A percentile compares a stretch with the other conserved stretches of the same genome.
Evolutionary conservation across 2,797 vertebrate genomes (phyloP).

Genomic region (Sebastes itinus): DNA sequence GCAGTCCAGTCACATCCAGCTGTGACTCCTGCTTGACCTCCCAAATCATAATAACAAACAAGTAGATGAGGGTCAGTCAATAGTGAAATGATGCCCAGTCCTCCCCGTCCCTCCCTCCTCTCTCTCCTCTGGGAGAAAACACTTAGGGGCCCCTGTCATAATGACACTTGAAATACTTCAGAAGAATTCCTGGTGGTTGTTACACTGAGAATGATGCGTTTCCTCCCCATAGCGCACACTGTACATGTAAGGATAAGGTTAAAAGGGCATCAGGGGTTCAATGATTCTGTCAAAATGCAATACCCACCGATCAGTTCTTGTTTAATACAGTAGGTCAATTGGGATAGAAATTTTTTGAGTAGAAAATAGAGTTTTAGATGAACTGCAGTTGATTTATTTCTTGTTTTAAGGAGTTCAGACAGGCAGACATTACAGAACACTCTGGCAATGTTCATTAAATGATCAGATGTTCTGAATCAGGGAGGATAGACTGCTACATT

Average conservation of each 20-base stretch:
- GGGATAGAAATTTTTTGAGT: not conserved
- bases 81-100: conserved; percentile 32
- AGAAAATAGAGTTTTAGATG: not conserved
- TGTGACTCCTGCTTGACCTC: conserved; percentile 20
- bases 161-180: conserved; percentile 44
- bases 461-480: not conserved
- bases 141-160: conserved; percentile 25
- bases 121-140: not conserved
- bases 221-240: not conserved
- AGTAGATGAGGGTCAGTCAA: conserved; percentile 14
- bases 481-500: not conserved
- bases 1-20: not conserved
- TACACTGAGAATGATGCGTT: conserved; percentile 16
- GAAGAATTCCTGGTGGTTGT: conserved; percentile 24
- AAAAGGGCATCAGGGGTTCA: not conserved
- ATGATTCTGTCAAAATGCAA: conserved; percentile 12
- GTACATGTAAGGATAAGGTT: conserved; percentile 8
- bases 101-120: not conserved
- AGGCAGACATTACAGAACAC: not conserved
- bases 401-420: not conserved
- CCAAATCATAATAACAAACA: conserved; percentile 37
- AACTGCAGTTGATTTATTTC: not conserved
- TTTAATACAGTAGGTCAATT: not conserved
- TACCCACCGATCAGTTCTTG: not conserved
- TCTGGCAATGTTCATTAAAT: not conserved